These are phyloP conservation scores for Chloroceryle inda DNA, from an alignment of 2,797 vertebrate genomes.

Conservation along the genomic window DNA sequence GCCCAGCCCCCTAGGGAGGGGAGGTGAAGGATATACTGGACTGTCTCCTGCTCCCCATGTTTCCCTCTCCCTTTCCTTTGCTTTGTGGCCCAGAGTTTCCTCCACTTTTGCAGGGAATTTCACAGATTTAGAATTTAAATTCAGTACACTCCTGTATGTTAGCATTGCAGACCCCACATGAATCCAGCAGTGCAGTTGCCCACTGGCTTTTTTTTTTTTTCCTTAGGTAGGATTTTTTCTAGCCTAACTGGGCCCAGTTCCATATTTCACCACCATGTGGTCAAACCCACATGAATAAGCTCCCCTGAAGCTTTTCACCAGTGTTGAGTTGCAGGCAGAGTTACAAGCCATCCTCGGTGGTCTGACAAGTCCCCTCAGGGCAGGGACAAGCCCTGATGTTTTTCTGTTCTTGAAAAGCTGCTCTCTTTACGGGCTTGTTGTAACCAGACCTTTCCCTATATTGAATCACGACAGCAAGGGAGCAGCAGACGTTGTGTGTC, in stretches of 20 bases:
- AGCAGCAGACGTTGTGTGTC: fast-evolving
- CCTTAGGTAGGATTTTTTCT: background rate
- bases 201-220: background rate
- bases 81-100: background rate
- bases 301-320: background rate
- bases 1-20: background rate
- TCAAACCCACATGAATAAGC: background rate
- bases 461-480: background rate
- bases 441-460: background rate
- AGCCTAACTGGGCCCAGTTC: background rate
- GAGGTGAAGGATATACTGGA: background rate
- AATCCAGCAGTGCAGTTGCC: background rate
- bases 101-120: background rate
- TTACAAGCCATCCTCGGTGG: background rate
- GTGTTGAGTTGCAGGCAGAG: background rate
- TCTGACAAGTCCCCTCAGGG: constrained; percentile 7
- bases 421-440: background rate
- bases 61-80: background rate
- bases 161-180: background rate
- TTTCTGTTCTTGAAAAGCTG: background rate
- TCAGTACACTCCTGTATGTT: background rate
- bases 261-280: background rate
- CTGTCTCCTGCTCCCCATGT: fast-evolving
- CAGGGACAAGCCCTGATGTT: background rate
- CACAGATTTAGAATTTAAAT: background rate